Conservation (phyloP, 2,797 vertebrate genomes). For the Coregonus ussuriensis region DNA sequence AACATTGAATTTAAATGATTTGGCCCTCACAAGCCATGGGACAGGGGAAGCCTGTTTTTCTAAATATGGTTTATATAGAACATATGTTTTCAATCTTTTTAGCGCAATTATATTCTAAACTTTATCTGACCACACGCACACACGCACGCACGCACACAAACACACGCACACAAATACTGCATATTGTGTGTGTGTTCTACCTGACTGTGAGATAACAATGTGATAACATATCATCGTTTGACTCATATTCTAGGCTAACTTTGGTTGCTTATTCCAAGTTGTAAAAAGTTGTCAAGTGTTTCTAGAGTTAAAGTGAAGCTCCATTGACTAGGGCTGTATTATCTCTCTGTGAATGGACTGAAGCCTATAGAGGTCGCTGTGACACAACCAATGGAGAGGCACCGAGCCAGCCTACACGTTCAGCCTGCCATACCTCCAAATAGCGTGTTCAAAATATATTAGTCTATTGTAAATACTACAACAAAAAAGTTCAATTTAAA, state of each 20-base stretch:
- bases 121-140: not conserved
- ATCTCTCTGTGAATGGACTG: not conserved
- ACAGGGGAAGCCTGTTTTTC: not conserved
- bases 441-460: not conserved
- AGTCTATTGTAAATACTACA: not conserved
- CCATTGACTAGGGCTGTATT: not conserved
- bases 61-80: not conserved
- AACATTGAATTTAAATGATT: not conserved
- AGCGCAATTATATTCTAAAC: not conserved
- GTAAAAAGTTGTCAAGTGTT: not conserved
- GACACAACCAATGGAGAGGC: slow-evolving; percentile 66
- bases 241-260: not conserved
- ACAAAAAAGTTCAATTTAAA: not conserved
- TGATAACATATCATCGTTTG: not conserved
- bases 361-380: slow-evolving; percentile 81
- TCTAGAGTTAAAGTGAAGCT: not conserved
- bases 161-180: no score
- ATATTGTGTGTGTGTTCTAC: not conserved
- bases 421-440: not conserved
- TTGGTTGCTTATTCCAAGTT: not conserved
- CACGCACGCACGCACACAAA: no score
- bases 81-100: not conserved
- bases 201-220: not conserved
- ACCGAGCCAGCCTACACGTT: not conserved
- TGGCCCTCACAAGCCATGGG: not conserved